Percentiles rank a stretch among this genome's conserved stretches.
These are phyloP conservation scores for Neodiprion virginianus DNA, from an alignment of 1,140 invertebrate genomes.

Conservation along the genomic window DNA sequence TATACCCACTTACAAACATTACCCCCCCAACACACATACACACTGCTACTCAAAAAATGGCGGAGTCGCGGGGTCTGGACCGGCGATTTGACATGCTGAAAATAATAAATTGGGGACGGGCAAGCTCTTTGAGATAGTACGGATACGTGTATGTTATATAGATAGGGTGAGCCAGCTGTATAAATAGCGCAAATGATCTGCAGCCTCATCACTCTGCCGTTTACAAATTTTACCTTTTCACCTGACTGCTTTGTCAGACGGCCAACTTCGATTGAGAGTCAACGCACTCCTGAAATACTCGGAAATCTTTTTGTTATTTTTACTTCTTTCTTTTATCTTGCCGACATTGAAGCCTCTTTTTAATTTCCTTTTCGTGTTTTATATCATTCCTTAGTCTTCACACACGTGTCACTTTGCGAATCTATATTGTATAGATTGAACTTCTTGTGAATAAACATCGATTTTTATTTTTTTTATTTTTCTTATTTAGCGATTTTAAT, in stretches of 20 bases:
- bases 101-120: conserved; percentile 13
- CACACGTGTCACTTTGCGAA: background rate
- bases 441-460: background rate
- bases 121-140: background rate
- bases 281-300: background rate
- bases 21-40: background rate
- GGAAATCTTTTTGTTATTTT: background rate
- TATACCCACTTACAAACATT: too few relatives aligned
- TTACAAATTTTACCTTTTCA: conserved; percentile 13
- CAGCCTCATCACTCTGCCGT: conserved; percentile 11
- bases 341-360: background rate
- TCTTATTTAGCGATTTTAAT: background rate
- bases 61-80: background rate
- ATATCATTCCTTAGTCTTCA: too few relatives aligned
- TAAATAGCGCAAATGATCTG: conserved; percentile 15
- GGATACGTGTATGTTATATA: background rate
- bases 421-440: background rate
- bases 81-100: conserved; percentile 10
- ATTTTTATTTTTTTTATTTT: background rate
- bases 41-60: background rate
- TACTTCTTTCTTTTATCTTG: background rate
- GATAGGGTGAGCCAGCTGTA: conserved; percentile 18
- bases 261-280: conserved; percentile 4
- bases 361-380: too few relatives aligned
- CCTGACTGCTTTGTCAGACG: conserved; percentile 4